These are phyloP conservation scores for Cantharis lateralis DNA, from an alignment of 2,888 invertebrate genomes.

Conservation along the genomic window DNA sequence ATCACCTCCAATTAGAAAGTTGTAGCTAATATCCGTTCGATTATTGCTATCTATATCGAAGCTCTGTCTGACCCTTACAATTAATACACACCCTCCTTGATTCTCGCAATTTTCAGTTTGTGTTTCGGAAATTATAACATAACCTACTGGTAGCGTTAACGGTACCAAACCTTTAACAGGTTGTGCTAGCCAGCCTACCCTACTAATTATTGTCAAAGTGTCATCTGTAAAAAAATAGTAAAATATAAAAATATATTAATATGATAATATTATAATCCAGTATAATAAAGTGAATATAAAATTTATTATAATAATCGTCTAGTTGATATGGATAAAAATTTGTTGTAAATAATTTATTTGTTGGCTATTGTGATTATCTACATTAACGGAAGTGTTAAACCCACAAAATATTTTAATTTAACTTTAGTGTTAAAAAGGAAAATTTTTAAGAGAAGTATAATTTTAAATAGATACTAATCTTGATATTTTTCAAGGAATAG, in stretches of 20 bases:
- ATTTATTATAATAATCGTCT: background rate
- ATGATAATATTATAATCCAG: background rate
- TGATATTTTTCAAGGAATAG: no score
- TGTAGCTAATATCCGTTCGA: constrained; percentile 75
- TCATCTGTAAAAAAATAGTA: background rate
- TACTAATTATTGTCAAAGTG: background rate
- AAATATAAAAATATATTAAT: background rate
- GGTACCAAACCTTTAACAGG: background rate
- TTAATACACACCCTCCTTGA: background rate
- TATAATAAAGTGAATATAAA: background rate
- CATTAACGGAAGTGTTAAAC: background rate
- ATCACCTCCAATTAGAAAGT: constrained; percentile 79
- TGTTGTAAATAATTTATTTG: background rate
- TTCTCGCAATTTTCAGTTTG: background rate
- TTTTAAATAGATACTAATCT: background rate
- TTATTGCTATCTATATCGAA: constrained; percentile 69
- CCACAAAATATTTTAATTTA: background rate
- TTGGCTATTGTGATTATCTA: background rate
- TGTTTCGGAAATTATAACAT: background rate
- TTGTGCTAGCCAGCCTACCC: background rate
- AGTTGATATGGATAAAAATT: background rate
- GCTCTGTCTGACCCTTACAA: constrained; percentile 63
- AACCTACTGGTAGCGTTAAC: background rate
- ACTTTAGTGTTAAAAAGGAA: background rate
- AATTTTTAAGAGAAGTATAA: background rate